Base-by-base conservation (phyloP, 2,113 vertebrate species). In the Ranitomeya imitator region DNA sequence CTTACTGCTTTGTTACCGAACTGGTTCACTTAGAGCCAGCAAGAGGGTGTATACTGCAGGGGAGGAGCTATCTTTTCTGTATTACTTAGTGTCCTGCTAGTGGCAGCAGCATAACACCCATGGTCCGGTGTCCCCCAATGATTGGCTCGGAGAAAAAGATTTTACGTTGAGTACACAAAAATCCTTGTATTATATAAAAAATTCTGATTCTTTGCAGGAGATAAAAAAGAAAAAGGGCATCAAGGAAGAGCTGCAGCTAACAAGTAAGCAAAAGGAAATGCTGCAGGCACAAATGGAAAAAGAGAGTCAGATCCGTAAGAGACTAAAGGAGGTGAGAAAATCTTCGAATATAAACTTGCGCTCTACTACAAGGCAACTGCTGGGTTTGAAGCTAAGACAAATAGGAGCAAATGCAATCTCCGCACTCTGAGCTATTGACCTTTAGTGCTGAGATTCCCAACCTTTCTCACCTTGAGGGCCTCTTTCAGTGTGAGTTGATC, bases 191-290 rank as follows among this genome's bases (percentile, higher is more conserved):
- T 67, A 67, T 11, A 26, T 7, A 31, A 73, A 73, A 15, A 11
- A 76, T 21, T 76, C 37, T 76, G 73, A 21, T 76, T 7, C 73
- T 76, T 3, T 90, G 86, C 88, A 99, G 98, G 98, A 99, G 90
- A 94, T 99, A 77, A 99, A 98, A 90, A 99, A 96, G 95, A 99
- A 99, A 92, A 99, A 97, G 82, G 98, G 98, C 69, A 97, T 99
- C 89, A 99, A 98, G 91, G 98, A 99, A 60, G 98, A 99, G 89
- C 92, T 99, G 23, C 98, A 99, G 85, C 94, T 99, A 23, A 98
- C 96, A 0, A 97, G 93, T 91, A 99, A 99, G 89, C 98, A 99
- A 92, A 99, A 98, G 92, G 98, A 99, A 93, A 96, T 99, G 95
- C 92, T 99, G 90, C 96, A 97, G 23, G 94, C 92, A 31, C 98